Base-by-base conservation (phyloP, 2,888 invertebrate genomes). In the Tachina lurida region DNA sequence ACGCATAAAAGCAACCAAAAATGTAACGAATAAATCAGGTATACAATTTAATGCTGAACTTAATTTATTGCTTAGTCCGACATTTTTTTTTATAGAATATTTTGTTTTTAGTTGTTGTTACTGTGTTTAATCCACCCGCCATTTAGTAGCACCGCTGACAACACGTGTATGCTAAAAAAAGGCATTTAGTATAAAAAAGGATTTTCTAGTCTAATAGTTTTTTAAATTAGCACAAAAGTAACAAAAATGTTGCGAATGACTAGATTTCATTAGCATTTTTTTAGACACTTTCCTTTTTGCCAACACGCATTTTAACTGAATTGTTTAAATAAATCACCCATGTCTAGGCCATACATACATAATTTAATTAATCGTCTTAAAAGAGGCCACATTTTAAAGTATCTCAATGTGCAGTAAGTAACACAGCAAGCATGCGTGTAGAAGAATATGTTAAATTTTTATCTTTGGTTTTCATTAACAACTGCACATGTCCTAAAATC, bases 151-250 rank as follows among this genome's bases (percentile, higher is more conserved):
- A 54, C 31, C 54, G 52, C 17, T 71, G 62, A 62, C 17, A 70
- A 78, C 78, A 79, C 78, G 62, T 79, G 71, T 62, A 54, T 62
- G 62, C 54, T 31, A 58, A 63, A 71, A 56, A 63, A 47, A 17
- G n/a, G n/a, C 19, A 67, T 19, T 19, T 19, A 31, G 31, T 31
- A 7, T 31, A 54, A 79, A 62, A 63, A 63, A 45, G 47, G 52
- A 43, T 62, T 62, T 62, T 77, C 77, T 43, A 62, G 78, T 62
- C 52, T 45, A 68, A 77, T 67, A 60, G n/a, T 67, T 68, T 76
- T 67, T 1, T 5, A 15, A 17, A 19, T 22, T 60, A 60, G 31
- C 15, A 12, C 15, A 49, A 49, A 49, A 68, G 60, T 41, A 52
- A n/a, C 17, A 1, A n/a, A 58, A 22, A 52, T 22, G 47, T 60